Evolutionary conservation across 2,113 vertebrate species (phyloP), one percentile per base, ranked within the genome.

Genomic region (Pollachius pollachius): DNA sequence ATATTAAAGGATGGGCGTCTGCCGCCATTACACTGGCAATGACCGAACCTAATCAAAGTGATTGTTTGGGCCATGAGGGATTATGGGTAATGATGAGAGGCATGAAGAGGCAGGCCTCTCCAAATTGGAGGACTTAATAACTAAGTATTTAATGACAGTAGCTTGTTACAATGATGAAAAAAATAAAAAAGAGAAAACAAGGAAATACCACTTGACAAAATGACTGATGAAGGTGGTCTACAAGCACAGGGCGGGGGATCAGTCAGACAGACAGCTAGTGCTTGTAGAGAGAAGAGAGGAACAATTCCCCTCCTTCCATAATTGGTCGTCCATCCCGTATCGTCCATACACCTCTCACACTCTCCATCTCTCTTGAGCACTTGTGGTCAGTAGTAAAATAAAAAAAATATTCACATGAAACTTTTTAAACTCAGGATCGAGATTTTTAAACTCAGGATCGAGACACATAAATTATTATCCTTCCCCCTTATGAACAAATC

Each of bases 311-410:
- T n/a, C 5, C 60, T 25, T 70, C 21, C 30, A 19, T 61, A 54
- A 2, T 79, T 58, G 56, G 16, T 19, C 56, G 5, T 58, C 15
- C 16, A n/a, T 58, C 56, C 56, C 15, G 2, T 15, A 58, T 58
- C 8, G 3, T 61, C n/a, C 59, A 17, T 61, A 19, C 58, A 11
- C 13, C 37, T 67, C 8, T 5, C 73, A 68, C 84, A 17, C 15
- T 74, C 21, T 72, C 65, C 61, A 3, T 60, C 63, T 52, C 67
- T 62, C 70, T 71, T n/a, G 60, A 78, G 69, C 84, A 79, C 77
- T 68, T 79, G 74, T 82, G 85, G 84, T 93, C 92, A 93, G 92
- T 93, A 93, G 91, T 91, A 57, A 88, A 77, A 88, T 73, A 48
- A 77, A 88, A 74, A 48, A 9, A 48, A 9, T 12, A 9, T 65